Evolutionary conservation across 2,797 vertebrate species (phyloP), one percentile per base, ranked within the genome.

Genomic region (Spea hammondii): DNA sequence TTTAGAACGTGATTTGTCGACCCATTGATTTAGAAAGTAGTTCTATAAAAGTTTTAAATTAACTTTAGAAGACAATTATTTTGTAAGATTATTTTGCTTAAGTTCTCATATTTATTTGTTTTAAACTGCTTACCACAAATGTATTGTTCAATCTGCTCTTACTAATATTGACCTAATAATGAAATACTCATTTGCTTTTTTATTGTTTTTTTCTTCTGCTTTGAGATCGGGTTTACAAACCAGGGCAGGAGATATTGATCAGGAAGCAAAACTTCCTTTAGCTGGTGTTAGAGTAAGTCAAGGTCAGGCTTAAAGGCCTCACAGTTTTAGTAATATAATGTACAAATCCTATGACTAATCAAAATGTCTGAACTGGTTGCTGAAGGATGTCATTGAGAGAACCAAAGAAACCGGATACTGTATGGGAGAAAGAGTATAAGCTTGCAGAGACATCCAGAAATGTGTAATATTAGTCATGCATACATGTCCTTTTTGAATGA

Each of bases 231-330:
- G 68, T 81, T 77, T 72, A 46, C 54, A 60, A 54, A 51, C 6
- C 48, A 62, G 69, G 4, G 9, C 47, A 54, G 54, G n/a, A 50
- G 17, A 17, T 73, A 81, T 81, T 81, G 79, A 81, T 77, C 68
- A 48, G 66, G 49, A 59, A 79, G 45, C 68, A 75, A 72, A 11
- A 47, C 70, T 69, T 77, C 60, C 70, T 72, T 17, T 62, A 57
- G 64, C 62, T 62, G 13, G 12, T 54, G 59, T 60, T 13, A 46
- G 6, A 65, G 11, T 32, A 51, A 50, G 51, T 72, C 79, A 81
- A 81, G 79, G 74, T 72, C 79, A 81, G 14, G 5, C 64, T 4
- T 53, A 17, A 62, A 64, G 10, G 45, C 53, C 54, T 8, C 32
- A 67, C 64, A 62, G 10, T 71, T 70, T 70, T 32, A 66, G 57